A percentile compares a stretch with the other conserved stretches of the same genome.
Evolutionary conservation across 2,888 invertebrate species (phyloP).

Genomic region (Xestia rhomboidea): DNA sequence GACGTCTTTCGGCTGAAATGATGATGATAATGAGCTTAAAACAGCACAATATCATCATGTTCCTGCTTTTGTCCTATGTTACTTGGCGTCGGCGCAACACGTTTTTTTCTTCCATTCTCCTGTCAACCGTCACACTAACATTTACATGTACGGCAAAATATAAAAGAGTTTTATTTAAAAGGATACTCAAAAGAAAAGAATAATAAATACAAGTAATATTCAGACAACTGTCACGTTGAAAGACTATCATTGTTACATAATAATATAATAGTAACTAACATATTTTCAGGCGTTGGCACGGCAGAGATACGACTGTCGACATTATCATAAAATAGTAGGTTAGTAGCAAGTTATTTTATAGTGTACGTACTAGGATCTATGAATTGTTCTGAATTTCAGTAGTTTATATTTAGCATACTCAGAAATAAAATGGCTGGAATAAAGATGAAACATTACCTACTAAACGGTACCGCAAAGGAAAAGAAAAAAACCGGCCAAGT

Average conservation of each 20-base stretch:
- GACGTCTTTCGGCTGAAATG: no score
- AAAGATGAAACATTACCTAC: not conserved
- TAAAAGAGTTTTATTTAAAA: not conserved
- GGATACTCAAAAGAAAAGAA: not conserved
- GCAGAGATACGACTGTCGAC: constrained; percentile 22
- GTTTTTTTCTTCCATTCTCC: no score
- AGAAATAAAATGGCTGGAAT: not conserved
- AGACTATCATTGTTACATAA: constrained; percentile 19
- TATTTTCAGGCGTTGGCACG: constrained; percentile 13
- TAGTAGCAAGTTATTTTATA: constrained; percentile 13
- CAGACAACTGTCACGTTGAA: constrained; percentile 18
- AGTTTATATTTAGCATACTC: not conserved
- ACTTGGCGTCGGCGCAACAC: no score
- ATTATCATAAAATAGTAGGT: constrained; percentile 44
- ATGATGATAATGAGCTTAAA: no score
- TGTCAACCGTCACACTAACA: no score
- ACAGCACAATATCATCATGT: no score
- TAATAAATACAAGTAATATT: not conserved
- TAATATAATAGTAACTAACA: constrained; percentile 24
- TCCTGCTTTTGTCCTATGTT: no score
- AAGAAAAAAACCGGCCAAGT: no score
- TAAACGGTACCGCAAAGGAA: not conserved
- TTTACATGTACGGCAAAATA: not conserved
- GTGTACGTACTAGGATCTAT: not conserved
- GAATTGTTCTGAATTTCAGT: not conserved